Evolutionary conservation across 92 coral and sea anemone genomes (phyloP).

Genomic region (Phymanthus crucifer): DNA sequence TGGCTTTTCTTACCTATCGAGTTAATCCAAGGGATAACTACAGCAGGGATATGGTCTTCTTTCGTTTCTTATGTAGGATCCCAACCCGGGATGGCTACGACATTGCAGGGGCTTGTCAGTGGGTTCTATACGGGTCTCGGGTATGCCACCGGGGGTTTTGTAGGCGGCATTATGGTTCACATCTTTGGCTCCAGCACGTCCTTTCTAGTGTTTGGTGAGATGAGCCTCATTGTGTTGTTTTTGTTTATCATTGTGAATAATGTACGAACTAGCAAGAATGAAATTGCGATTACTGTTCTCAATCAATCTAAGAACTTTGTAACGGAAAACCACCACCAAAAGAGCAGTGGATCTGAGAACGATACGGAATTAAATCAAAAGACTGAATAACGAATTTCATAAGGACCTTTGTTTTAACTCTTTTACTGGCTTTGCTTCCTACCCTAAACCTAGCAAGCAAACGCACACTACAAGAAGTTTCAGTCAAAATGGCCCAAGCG

Average conservation of each 20-base stretch:
- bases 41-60: conserved; percentile 97
- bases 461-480: too few species aligned
- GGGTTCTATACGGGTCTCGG: conserved; percentile 97
- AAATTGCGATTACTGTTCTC: conserved; percentile 18
- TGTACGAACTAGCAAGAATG: conserved; percentile 43
- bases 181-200: conserved; percentile 95
- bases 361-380: not conserved
- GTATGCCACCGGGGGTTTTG: conserved; percentile 89
- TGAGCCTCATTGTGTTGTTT: conserved; percentile 86
- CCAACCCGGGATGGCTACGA: conserved; percentile 78
- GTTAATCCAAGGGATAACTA: conserved; percentile 90
- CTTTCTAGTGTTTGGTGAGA: conserved; percentile 88
- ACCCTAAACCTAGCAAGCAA: too few species aligned
- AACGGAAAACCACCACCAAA: not conserved
- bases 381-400: not conserved
- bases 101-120: conserved; percentile 91
- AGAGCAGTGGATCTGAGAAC: not conserved
- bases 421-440: too few species aligned
- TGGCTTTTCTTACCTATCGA: conserved; percentile 96
- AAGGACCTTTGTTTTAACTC: not conserved
- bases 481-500: too few species aligned
- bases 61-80: conserved; percentile 96
- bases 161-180: conserved; percentile 95
- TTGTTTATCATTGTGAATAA: conserved; percentile 80
- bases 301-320: conserved; percentile 27